These are phyloP conservation scores for Crotalus tigris DNA, from an alignment of 2,113 vertebrate genomes.

Conservation along the genomic window DNA sequence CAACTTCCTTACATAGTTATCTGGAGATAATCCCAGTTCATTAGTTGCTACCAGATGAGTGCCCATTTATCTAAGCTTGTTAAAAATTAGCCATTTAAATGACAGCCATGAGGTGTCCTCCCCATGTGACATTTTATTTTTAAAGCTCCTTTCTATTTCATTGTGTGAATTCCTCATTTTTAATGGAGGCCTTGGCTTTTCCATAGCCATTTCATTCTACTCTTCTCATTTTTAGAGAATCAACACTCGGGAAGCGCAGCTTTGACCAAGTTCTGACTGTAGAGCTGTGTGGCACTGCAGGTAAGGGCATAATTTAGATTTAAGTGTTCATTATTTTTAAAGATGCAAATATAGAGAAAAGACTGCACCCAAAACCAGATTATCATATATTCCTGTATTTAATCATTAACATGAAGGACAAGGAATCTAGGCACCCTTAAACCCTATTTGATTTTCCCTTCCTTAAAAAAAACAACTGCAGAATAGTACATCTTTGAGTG, in stretches of 20 bases:
- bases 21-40: neutral
- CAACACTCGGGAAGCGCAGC: constrained; percentile 76
- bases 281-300: constrained; percentile 97
- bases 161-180: neutral
- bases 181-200: neutral
- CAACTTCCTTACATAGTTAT: neutral
- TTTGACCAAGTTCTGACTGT: constrained; percentile 88
- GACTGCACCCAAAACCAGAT: neutral
- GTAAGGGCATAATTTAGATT: constrained; percentile 64
- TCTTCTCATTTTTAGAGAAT: constrained; percentile 55
- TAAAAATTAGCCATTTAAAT: neutral
- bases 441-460: neutral
- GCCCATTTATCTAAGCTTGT: neutral
- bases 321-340: neutral
- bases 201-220: neutral
- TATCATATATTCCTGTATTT: neutral
- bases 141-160: neutral
- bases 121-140: neutral
- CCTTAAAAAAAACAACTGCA: neutral
- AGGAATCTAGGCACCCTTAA: neutral
- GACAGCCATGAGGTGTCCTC: neutral
- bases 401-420: neutral
- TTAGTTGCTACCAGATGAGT: neutral
- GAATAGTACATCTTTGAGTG: neutral
- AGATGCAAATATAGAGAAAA: too few relatives aligned